These are phyloP conservation scores for Harpalus rubripes DNA, from an alignment of 2,888 invertebrate species.

Conservation along the genomic window DNA sequence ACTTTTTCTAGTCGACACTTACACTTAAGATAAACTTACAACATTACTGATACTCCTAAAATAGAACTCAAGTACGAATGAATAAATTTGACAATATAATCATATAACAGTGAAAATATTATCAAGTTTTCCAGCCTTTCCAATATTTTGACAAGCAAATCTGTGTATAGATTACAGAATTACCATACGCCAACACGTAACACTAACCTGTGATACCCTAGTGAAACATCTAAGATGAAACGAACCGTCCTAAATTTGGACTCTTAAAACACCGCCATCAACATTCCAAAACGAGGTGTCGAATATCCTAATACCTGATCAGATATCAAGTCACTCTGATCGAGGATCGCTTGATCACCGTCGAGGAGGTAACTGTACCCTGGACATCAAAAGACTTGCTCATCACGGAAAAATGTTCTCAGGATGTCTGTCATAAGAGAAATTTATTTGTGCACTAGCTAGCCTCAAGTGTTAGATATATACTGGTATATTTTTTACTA, in stretches of 20 bases:
- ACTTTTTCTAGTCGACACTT: not conserved
- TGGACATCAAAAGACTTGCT: conserved; percentile 47
- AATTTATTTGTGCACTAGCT: not conserved
- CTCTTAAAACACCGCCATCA: conserved; percentile 50
- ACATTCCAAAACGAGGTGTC: conserved; percentile 52
- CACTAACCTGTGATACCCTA: conserved; percentile 1
- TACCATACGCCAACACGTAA: conserved; percentile 54
- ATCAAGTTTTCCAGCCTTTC: conserved; percentile 6
- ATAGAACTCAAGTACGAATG: not conserved
- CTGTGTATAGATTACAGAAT: conserved; percentile 34
- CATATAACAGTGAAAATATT: conserved; percentile 12
- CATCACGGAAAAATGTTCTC: conserved; percentile 36
- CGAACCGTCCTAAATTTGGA: conserved; percentile 48
- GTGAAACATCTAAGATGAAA: conserved; percentile 32
- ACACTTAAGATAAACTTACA: not conserved
- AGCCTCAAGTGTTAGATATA: not conserved
- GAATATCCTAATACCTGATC: conserved; percentile 53
- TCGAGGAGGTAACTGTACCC: conserved; percentile 48
- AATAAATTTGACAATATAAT: not conserved
- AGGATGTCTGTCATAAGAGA: not conserved
- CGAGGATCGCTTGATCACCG: conserved; percentile 3
- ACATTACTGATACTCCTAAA: not conserved
- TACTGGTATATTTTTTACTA: not conserved
- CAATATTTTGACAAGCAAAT: conserved; percentile 31
- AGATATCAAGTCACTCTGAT: conserved; percentile 44